These are phyloP conservation scores for Pygoscelis adeliae DNA, from an alignment of 2,113 vertebrate genomes.

Conservation along the genomic window DNA sequence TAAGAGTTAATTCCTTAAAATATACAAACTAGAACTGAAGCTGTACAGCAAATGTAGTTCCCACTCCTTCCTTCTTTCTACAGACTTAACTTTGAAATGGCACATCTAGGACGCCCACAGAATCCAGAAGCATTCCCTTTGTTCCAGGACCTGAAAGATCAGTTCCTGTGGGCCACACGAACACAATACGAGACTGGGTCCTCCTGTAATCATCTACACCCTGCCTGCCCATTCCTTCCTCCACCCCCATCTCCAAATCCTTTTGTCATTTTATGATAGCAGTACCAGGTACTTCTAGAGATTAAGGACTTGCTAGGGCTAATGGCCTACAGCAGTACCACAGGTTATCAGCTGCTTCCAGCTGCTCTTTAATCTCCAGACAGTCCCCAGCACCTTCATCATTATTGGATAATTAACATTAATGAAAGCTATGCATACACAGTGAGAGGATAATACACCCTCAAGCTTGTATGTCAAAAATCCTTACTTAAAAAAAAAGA, in stretches of 20 bases:
- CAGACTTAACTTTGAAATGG: not conserved
- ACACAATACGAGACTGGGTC: not conserved
- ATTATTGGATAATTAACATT: constrained; percentile 54
- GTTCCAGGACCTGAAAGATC: not conserved
- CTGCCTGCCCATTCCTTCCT: not conserved
- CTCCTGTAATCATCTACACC: not conserved
- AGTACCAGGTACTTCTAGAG: constrained; percentile 63
- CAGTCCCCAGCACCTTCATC: constrained; percentile 49
- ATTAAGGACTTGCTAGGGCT: constrained; percentile 64
- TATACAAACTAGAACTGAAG: not conserved
- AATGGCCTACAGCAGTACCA: constrained; percentile 59
- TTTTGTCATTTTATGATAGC: constrained; percentile 58
- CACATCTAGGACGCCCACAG: not conserved
- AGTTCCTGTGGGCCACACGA: not conserved
- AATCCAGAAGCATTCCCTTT: not conserved
- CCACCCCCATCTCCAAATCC: not conserved
- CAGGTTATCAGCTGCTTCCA: constrained; percentile 73
- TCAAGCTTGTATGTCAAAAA: constrained; percentile 18
- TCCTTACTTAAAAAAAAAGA: not conserved
- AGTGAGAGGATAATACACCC: constrained; percentile 7
- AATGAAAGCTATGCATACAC: constrained; percentile 34
- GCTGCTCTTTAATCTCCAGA: constrained; percentile 70
- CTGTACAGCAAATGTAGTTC: not conserved
- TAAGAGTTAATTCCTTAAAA: not conserved
- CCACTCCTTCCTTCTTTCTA: not conserved